phyloP scores from a whole-genome alignment of 1,140 invertebrate genomes.

The Batillaria attramentaria region DNA sequence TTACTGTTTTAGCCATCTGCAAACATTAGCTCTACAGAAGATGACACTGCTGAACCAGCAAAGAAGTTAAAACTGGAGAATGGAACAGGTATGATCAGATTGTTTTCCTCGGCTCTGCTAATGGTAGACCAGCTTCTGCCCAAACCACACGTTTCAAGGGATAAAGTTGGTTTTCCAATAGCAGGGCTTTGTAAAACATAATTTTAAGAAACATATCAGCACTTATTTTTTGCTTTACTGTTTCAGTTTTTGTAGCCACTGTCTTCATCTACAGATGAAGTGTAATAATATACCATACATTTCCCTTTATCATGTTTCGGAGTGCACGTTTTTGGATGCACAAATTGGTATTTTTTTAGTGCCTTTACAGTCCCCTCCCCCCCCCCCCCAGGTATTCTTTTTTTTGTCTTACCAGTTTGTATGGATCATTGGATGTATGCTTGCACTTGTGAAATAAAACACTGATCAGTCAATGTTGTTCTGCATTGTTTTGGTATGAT shows the following conservation, averaged over 20 bases:
- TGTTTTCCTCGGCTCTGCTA: too few species aligned
- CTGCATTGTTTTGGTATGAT: slow-evolving; percentile 31
- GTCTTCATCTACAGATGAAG: background rate
- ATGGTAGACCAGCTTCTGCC: background rate
- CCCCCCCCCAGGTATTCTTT: too few species aligned
- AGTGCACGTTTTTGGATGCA: too few species aligned
- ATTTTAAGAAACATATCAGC: too few species aligned
- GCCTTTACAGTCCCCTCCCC: too few species aligned
- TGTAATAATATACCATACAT: background rate
- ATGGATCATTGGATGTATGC: too few species aligned
- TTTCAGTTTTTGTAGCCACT: background rate
- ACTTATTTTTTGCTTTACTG: background rate
- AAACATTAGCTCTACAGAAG: slow-evolving; percentile 1
- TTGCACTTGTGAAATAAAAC: too few species aligned
- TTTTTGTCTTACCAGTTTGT: too few species aligned
- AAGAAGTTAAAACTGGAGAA: slow-evolving; percentile 28
- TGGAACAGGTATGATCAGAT: slow-evolving; percentile 21
- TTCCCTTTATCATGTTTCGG: too few species aligned
- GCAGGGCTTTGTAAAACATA: too few species aligned
- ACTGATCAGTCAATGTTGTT: too few species aligned
- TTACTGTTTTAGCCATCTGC: background rate
- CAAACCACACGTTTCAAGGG: background rate
- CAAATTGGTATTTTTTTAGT: too few species aligned
- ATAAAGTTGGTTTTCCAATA: background rate
- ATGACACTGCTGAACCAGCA: background rate